Evolutionary conservation across 2,113 vertebrate genomes (phyloP).

Genomic region (Nibea albiflora): DNA sequence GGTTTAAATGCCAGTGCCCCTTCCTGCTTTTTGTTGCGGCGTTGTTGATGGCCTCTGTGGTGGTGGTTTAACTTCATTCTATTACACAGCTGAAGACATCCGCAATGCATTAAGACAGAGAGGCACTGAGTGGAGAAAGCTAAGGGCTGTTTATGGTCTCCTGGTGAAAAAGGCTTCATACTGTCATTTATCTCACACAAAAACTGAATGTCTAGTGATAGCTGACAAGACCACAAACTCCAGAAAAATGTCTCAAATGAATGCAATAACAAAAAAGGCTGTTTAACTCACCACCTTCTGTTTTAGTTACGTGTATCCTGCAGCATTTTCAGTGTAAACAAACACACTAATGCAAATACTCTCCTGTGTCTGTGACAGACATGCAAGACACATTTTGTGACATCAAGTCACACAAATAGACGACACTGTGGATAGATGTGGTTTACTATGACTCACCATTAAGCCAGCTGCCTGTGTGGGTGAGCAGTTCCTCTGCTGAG

Average conservation of each 20-base stretch:
- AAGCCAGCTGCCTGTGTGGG: slow-evolving; percentile 87
- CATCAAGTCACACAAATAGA: neutral
- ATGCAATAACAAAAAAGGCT: too few relatives aligned
- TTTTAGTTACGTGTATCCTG: too few relatives aligned
- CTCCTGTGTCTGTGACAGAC: neutral
- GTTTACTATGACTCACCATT: slow-evolving; percentile 85
- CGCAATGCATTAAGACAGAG: neutral
- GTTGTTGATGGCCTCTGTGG: neutral
- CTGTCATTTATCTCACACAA: neutral
- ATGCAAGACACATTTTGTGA: slow-evolving; percentile 13
- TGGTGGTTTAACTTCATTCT: neutral
- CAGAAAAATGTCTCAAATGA: neutral
- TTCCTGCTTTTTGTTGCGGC: neutral
- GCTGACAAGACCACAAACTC: neutral
- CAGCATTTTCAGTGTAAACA: neutral
- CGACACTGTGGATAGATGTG: neutral
- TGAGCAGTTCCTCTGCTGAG: slow-evolving; percentile 94
- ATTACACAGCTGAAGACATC: neutral
- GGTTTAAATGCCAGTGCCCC: neutral
- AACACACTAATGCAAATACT: neutral
- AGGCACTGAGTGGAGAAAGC: neutral
- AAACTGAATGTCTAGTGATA: neutral
- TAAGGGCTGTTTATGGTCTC: neutral
- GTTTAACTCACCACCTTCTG: too few relatives aligned
- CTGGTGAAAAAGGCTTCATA: neutral